Conservation (phyloP, 2,113 vertebrate genomes). For the Tricholaema leucomelas region DNA sequence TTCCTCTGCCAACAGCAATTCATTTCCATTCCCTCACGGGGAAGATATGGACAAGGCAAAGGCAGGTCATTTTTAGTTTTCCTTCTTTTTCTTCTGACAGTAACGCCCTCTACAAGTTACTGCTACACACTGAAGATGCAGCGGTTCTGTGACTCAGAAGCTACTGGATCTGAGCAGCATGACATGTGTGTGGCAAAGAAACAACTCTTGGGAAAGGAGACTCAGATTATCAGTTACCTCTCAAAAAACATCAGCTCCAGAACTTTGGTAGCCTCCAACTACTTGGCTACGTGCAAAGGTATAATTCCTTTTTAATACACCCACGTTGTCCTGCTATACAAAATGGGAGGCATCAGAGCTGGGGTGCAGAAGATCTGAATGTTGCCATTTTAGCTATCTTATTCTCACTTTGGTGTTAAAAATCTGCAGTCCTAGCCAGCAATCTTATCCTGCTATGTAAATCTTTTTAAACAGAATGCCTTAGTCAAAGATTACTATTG, state of each 20-base stretch:
- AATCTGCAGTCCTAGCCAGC: slow-evolving; percentile 38
- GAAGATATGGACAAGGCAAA: neutral
- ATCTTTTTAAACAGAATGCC: slow-evolving; percentile 52
- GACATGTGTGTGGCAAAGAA: neutral
- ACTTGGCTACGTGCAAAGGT: neutral
- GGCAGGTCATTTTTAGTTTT: neutral
- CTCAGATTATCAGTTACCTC: neutral
- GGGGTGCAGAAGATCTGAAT: neutral
- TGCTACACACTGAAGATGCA: neutral
- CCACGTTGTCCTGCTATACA: neutral
- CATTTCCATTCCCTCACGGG: neutral
- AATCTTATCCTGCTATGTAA: slow-evolving; percentile 65
- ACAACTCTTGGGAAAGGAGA: neutral
- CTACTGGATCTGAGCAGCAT: neutral
- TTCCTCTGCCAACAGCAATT: neutral
- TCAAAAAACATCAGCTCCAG: neutral
- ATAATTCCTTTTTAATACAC: neutral
- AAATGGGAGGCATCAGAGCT: neutral
- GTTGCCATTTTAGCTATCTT: slow-evolving; percentile 42
- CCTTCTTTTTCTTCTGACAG: neutral
- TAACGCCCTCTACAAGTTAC: neutral
- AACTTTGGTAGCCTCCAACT: neutral
- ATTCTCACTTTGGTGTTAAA: slow-evolving; percentile 35
- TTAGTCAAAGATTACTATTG: slow-evolving; percentile 57
- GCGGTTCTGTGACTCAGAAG: neutral